These are phyloP conservation scores for Muscicapa adusta DNA, from an alignment of 2,113 vertebrate species.

Conservation along the genomic window DNA sequence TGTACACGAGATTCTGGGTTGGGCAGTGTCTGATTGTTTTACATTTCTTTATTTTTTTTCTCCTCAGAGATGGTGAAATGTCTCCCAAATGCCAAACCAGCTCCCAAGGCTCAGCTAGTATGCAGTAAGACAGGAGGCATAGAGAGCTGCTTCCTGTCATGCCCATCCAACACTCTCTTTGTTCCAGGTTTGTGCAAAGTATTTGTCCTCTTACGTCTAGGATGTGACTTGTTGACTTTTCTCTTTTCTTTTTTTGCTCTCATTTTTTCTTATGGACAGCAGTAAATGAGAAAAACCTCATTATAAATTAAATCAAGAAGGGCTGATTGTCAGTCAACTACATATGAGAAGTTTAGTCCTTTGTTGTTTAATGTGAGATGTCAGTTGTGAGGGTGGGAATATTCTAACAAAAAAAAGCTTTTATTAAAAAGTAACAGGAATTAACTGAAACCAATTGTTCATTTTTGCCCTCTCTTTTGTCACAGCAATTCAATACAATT, in stretches of 20 bases:
- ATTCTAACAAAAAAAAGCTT: not conserved
- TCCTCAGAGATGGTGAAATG: constrained; percentile 88
- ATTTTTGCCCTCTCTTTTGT: not conserved
- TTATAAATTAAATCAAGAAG: not conserved
- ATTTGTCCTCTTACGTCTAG: not conserved
- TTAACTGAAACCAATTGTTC: not conserved
- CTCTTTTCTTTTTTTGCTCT: not conserved
- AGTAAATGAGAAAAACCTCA: not conserved
- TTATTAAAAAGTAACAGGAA: not conserved
- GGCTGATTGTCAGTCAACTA: not conserved
- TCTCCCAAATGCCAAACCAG: constrained; percentile 78
- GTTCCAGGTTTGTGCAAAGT: constrained; percentile 78
- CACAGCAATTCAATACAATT: not conserved
- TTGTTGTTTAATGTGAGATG: not conserved
- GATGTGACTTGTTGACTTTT: not conserved
- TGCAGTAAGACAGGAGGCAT: constrained; percentile 82
- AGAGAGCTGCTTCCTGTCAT: constrained; percentile 90
- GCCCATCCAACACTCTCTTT: constrained; percentile 86
- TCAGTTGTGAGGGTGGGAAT: rapidly evolving
- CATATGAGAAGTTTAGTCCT: not conserved
- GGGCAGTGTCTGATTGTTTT: not conserved
- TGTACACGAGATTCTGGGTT: not conserved
- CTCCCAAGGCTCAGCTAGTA: constrained; percentile 80
- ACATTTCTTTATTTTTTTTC: not conserved
- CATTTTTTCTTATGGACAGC: not conserved